Evolutionary conservation across 2,113 vertebrate genomes (phyloP).

Genomic region (Tonatia bakeri): DNA sequence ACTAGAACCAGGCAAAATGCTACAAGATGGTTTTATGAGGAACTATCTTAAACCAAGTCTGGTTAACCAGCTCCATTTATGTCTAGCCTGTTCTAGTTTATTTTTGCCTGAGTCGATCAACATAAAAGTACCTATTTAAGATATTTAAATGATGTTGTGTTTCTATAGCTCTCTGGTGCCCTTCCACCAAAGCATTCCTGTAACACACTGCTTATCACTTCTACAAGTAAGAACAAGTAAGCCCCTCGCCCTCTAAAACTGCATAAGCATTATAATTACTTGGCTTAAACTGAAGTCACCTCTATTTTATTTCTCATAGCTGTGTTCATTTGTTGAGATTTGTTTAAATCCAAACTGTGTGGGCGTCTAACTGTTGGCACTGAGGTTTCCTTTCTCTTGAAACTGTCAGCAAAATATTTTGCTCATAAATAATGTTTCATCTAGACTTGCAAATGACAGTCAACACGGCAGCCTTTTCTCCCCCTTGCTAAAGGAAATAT

Average conservation of each 20-base stretch:
- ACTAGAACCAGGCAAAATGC: not conserved
- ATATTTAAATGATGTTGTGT: constrained; percentile 31
- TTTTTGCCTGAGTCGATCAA: not conserved
- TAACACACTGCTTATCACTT: constrained; percentile 37
- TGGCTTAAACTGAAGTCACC: constrained; percentile 65
- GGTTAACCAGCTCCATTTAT: not conserved
- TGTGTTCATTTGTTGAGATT: constrained; percentile 64
- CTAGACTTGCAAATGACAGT: constrained; percentile 67
- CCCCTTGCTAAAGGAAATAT: constrained; percentile 15
- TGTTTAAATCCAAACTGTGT: constrained; percentile 64
- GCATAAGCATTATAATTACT: constrained; percentile 48
- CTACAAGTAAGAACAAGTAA: constrained; percentile 53
- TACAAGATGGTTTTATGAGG: not conserved
- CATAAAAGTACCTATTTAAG: constrained; percentile 10
- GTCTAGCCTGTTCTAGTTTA: constrained; percentile 20
- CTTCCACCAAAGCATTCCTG: constrained; percentile 23
- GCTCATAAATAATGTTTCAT: constrained; percentile 71
- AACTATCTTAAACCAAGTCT: constrained; percentile 13
- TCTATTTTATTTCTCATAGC: constrained; percentile 63
- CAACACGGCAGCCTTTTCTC: not conserved
- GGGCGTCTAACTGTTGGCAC: constrained; percentile 58
- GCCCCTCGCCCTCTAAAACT: constrained; percentile 49
- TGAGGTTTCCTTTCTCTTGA: constrained; percentile 63
- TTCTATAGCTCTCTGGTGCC: not conserved
- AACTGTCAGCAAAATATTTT: constrained; percentile 74